A percentile compares a stretch with the other conserved stretches of the same genome.
These are phyloP conservation scores for Pterostichus niger DNA, from an alignment of 2,888 invertebrate species.

Conservation along the genomic window DNA sequence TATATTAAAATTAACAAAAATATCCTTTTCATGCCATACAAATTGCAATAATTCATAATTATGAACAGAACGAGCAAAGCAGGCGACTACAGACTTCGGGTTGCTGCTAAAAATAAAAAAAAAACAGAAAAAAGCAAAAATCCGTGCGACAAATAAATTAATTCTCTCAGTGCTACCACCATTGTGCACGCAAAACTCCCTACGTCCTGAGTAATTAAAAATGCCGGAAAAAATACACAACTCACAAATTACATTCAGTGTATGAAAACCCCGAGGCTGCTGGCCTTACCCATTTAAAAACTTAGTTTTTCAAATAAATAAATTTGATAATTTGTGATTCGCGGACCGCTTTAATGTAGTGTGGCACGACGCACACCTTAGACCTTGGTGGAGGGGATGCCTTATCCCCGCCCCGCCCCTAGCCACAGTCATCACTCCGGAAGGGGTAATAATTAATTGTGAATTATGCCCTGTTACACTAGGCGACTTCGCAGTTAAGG, in stretches of 20 bases:
- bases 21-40: slow-evolving; percentile 61
- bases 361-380: slow-evolving; percentile 11
- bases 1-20: slow-evolving; percentile 59
- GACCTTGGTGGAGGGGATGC: background rate
- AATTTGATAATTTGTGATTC: slow-evolving; percentile 66
- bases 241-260: slow-evolving; percentile 65
- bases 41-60: slow-evolving; percentile 66
- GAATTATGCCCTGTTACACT: slow-evolving; percentile 63
- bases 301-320: slow-evolving; percentile 66
- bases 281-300: slow-evolving; percentile 61
- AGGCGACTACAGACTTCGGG: slow-evolving; percentile 56
- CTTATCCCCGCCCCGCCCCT: slow-evolving; percentile 5
- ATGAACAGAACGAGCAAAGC: slow-evolving; percentile 60
- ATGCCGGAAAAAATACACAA: slow-evolving; percentile 66
- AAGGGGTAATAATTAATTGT: slow-evolving; percentile 67
- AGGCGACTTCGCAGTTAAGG: slow-evolving; percentile 61
- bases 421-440: slow-evolving; percentile 37
- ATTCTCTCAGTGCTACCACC: slow-evolving; percentile 66
- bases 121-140: slow-evolving; percentile 63
- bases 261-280: slow-evolving; percentile 36
- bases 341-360: slow-evolving; percentile 34
- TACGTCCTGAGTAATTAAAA: slow-evolving; percentile 67
- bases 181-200: slow-evolving; percentile 67
- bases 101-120: slow-evolving; percentile 58
- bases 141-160: slow-evolving; percentile 67